Conservation (phyloP, 2,888 invertebrate genomes). For the Lysandra coridon region DNA sequence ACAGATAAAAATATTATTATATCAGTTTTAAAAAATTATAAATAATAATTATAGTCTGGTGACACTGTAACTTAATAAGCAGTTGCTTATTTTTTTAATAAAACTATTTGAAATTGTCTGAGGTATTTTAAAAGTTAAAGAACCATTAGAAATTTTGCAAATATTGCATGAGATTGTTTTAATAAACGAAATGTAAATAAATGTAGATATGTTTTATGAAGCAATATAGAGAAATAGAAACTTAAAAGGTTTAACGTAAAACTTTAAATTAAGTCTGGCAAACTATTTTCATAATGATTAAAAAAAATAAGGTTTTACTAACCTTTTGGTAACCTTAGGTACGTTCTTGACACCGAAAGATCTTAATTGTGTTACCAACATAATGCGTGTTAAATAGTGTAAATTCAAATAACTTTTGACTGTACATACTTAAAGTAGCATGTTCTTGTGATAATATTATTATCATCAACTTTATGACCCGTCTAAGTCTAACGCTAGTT, state of each 20-base stretch:
- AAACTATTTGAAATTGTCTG: neutral
- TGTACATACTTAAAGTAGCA: conserved; percentile 1
- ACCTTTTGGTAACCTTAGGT: neutral
- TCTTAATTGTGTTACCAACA: conserved; percentile 9
- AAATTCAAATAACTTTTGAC: conserved; percentile 14
- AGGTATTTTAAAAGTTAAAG: neutral
- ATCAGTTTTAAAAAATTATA: no score
- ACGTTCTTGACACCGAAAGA: neutral
- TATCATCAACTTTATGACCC: conserved; percentile 4
- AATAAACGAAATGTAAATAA: conserved; percentile 21
- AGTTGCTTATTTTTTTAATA: neutral
- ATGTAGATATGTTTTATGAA: conserved; percentile 24
- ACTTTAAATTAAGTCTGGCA: conserved; percentile 10
- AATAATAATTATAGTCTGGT: neutral
- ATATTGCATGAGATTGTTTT: conserved; percentile 1
- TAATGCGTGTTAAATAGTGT: conserved; percentile 10
- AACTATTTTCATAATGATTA: neutral
- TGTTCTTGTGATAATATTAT: conserved; percentile 21
- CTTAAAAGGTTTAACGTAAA: neutral
- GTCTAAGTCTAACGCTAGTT: conserved; percentile 28
- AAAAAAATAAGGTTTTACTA: conserved; percentile 2
- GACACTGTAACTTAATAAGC: neutral
- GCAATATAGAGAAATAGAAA: conserved; percentile 22
- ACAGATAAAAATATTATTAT: neutral
- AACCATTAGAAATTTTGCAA: neutral